phyloP scores from a whole-genome alignment of 1,140 invertebrate species.

The Caerostris darwini region DNA sequence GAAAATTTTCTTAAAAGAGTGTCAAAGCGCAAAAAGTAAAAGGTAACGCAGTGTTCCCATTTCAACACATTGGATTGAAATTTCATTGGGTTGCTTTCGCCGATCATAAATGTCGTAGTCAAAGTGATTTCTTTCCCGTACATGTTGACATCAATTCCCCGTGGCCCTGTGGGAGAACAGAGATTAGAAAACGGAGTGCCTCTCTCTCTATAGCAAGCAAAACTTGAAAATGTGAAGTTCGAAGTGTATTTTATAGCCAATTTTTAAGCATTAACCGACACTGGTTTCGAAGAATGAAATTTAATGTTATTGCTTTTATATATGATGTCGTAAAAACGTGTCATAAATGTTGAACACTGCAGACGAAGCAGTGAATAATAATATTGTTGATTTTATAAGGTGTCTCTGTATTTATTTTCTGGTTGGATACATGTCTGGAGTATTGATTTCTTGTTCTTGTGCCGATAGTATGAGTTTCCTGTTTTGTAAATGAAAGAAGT shows the following conservation, averaged over 20 bases:
- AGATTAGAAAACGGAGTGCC: background rate
- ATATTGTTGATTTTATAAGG: background rate
- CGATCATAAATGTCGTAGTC: background rate
- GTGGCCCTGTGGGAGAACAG: background rate
- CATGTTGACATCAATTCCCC: slow-evolving; percentile 17
- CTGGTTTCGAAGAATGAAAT: slow-evolving; percentile 13
- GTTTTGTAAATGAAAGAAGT: background rate
- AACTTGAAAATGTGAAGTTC: background rate
- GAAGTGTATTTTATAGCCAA: background rate
- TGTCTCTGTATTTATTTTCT: background rate
- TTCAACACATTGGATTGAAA: slow-evolving; percentile 5
- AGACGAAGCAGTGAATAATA: background rate
- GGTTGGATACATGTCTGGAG: background rate
- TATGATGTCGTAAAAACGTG: background rate
- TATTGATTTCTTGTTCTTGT: background rate
- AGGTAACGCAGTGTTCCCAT: background rate
- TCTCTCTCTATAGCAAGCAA: background rate
- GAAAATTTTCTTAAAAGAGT: background rate
- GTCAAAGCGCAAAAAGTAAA: background rate
- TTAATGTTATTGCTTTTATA: slow-evolving; percentile 14
- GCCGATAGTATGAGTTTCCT: background rate
- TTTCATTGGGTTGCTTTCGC: background rate
- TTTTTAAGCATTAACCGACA: background rate
- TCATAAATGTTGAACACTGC: background rate
- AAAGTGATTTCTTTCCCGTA: slow-evolving; percentile 15